Base-by-base conservation (phyloP, 1,140 invertebrate species). In the Octopus bimaculoides region DNA sequence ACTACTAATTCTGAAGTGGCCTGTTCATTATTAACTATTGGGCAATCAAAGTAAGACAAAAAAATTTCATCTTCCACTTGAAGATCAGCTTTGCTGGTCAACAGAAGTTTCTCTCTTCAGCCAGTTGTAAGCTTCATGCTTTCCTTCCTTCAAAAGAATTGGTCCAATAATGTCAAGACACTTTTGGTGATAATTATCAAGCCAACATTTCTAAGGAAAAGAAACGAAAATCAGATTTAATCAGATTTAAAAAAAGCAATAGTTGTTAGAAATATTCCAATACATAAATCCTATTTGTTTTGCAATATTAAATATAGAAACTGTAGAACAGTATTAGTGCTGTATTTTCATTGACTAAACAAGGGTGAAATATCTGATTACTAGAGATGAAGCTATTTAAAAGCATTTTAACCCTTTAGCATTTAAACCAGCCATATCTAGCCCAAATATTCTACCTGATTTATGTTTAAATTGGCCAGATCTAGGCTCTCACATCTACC, bases 101-200 rank as follows among this genome's bases (percentile, higher is more conserved):
- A 93, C 91, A 81, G 92, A 86, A 17, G 95, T 95, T 91, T 96
- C 94, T 81, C 91, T 92, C 82, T 93, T 89, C 17, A 97, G 89
- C 95, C 95, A 97, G 9, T 93, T 88, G 80, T 93, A 92, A 14
- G 93, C 95, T 71, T 93, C 92, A 2, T 86, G 85, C 79, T 94
- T 91, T 0, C 92, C 92, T 81, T 93, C 91, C 76, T 92, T 85
- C 81, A 93, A 88, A 52, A 97, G 90, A 78, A 94, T 90, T 1
- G 94, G 92, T 0, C 94, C 94, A 5, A 97, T 90, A 17, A 93
- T 92, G 5, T 94, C 91, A 69, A 93, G 91, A 78, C 95, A 95
- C 81, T 92, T 89, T 6, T 91, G 87, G 89, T 97, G 96, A 87
- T 97, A 97, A 20, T 91, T 89, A 87, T 97, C 95, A 56, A 97